Base-by-base conservation (phyloP, 2,888 invertebrate genomes). In the Imbricaverruca yamaguchii region DNA sequence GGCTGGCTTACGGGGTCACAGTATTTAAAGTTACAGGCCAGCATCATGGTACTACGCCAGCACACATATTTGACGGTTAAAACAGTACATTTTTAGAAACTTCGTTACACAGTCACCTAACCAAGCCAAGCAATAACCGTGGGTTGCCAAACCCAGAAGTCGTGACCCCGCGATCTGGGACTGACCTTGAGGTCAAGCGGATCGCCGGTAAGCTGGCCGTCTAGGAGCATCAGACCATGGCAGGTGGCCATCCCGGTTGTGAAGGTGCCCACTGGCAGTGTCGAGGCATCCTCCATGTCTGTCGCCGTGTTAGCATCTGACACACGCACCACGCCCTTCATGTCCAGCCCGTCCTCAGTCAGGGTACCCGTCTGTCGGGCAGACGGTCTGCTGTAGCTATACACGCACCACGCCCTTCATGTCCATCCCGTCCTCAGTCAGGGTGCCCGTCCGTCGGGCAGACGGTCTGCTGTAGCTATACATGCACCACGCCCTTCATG, bases 331-430 rank as follows among this genome's bases (percentile, higher is more conserved):
- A 94, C 92, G 1, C 93, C 93, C 89, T 92, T 92, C 88, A 96
- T 90, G 86, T 95, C 94, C 83, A 96, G 87, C 0, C 95, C 95
- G 86, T 96, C 95, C 87, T 95, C 94, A 0, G 96, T 96, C 84
- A 96, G 88, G 12, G 96, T 96, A 61, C 96, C 96, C 80, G 96
- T 96, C 93, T 94, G 86, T 82, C 23, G 8, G n/a, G 18, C 39
- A 39, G 39, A 39, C 39, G 4, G 39, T 39, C 39, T 39, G 39
- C 1, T 39, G 4, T 39, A 39, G 39, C 39, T 39, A 39, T 39
- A 39, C 39, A 39, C 39, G 4, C 39, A 39, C 39, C 39, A 39
- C 39, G 39, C 39, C 39, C 39, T 39, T 39, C 39, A 39, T 39
- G 39, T 39, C 4, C 39, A 39, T 87, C 0, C 95, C 95, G 86